Evolutionary conservation across 2,113 vertebrate species (phyloP), one percentile per base, ranked within the genome.

Genomic region (Lasiurus cinereus): DNA sequence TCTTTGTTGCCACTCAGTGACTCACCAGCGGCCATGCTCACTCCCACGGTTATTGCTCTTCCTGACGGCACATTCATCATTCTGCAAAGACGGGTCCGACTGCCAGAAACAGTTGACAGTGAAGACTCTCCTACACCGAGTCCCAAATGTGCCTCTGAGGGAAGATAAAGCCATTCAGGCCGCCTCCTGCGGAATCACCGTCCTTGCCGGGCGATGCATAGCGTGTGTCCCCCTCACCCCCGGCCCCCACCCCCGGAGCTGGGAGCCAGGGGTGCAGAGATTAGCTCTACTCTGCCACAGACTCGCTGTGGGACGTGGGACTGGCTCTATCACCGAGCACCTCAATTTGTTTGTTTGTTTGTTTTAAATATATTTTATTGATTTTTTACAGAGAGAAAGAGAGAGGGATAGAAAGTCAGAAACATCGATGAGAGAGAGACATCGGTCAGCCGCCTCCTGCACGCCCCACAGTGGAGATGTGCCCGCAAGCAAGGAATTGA

Each of bases 71-170:
- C 6, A 5, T 92, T 94, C 12, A 31, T 56, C 72, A 59, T 62
- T 87, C 96, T 74, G 69, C 84, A 73, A 92, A 82, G 72, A 91
- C 79, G 89, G 90, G 87, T 93, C 88, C 72, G 67, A 29, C 83
- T 48, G 74, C 52, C 62, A 21, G 90, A 54, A 24, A 39, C 39
- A 39, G 13, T 4, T 89, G 54, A 92, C 80, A 73, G 7, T 3
- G 24, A 64, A 93, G 83, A 24, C 36, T 82, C 59, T 86, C 64
- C 56, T 36, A 19, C 2, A 0, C 27, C 19, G n/a, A 89, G 22
- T 39, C 31, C 27, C 39, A 12, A 36, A 36, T 83, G n/a, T 82
- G 18, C 48, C 73, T 90, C 39, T 19, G 78, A 56, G 62, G 56
- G 21, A 67, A 77, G 64, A 85, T 14, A 46, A 67, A 94, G 62